Base-by-base conservation (phyloP, 92 coral and sea anemone genomes). In the Umimayanthus chanpuru region DNA sequence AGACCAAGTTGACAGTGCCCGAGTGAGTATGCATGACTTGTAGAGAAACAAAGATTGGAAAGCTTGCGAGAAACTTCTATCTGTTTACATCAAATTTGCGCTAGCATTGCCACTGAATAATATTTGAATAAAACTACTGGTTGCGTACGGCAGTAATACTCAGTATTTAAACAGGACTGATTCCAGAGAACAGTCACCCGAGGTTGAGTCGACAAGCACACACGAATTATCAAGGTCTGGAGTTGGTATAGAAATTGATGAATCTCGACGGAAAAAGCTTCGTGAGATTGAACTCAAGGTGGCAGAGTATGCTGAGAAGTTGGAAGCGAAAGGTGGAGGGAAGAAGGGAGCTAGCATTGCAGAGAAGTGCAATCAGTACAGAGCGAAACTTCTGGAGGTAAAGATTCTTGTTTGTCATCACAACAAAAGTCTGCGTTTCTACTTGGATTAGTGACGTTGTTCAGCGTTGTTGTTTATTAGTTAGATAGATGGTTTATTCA, bases 201-300 rank as follows among this genome's bases (percentile, higher is more conserved):
- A 93, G 80, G 96, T 90, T 26, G 76, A 88, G 32, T 15, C 89
- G 40, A n/a, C 88, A n/a, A 70, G 86, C 72, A 41, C 90, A 25
- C 88, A 89, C 47, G 93, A 89, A 21, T 43, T 73, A 36, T 77
- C 78, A 29, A 90, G 91, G 75, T 76, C 94, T 8, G 89, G 95
- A 67, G 92, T 94, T 18, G 76, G 85, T 21, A 70, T 86, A 88
- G 99, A 97, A 90, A 91, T 95, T 39, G 99, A 97, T 81, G 99
- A 97, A 81, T 86, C 96, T 55, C 75, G 95, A 36, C 93, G 99
- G 44, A 92, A 86, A 88, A 95, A 96, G 86, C 96, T 97, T 64
- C 94, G 99, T 18, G 99, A 97, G 87, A 91, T 97, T 44, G 99
- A 97, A 82, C 95, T 97, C 2, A 97, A 97, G 77, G 99, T 97